Evolutionary conservation across 2,113 vertebrate genomes (phyloP).

Genomic region (Chascanopsetta lugubris): DNA sequence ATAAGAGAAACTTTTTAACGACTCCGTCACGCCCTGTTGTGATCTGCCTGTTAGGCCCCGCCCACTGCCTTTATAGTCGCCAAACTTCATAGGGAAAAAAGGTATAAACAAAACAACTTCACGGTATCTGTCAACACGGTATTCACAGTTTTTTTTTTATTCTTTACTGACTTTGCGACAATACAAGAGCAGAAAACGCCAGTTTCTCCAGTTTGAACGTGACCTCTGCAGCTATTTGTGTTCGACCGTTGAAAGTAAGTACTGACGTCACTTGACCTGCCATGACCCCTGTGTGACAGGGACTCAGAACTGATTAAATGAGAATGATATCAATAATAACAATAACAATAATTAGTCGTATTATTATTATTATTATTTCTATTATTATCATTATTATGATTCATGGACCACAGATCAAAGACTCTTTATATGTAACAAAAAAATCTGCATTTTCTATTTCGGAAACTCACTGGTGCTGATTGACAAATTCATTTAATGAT

Average conservation of each 20-base stretch:
- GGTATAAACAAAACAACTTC: not conserved
- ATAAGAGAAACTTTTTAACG: constrained; percentile 21
- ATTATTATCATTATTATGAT: too few species aligned
- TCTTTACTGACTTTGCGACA: too few species aligned
- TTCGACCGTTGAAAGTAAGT: not conserved
- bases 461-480: not conserved
- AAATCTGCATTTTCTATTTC: not conserved
- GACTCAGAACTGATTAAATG: too few species aligned
- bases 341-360: too few species aligned
- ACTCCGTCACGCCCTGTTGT: constrained; percentile 14
- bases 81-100: not conserved
- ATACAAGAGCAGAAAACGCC: too few species aligned
- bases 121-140: not conserved
- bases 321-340: too few species aligned
- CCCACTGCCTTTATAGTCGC: not conserved
- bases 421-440: not conserved
- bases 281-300: constrained; percentile 13
- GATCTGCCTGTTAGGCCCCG: not conserved
- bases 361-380: too few species aligned
- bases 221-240: not conserved
- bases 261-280: too few species aligned
- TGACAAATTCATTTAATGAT: not conserved
- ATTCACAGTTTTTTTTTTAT: not conserved
- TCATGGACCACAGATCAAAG: not conserved
- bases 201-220: not conserved